A percentile compares a stretch with the other conserved stretches of the same genome.
Evolutionary conservation across 1,140 invertebrate species (phyloP).

Genomic region (Drosophila pandora): DNA sequence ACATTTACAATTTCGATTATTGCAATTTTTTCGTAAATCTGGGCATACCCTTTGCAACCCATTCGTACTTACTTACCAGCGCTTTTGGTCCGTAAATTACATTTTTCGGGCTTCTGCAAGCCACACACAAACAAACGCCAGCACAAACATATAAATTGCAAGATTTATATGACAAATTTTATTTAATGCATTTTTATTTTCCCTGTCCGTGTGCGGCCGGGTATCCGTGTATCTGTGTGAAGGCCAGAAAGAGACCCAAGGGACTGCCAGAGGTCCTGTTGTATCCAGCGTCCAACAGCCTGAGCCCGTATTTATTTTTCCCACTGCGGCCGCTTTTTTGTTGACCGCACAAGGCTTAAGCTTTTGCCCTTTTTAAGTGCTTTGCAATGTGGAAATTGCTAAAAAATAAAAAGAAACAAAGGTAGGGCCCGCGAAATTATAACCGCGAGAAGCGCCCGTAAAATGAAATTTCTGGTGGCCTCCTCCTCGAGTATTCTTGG

Average conservation of each 20-base stretch:
- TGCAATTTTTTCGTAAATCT: not conserved
- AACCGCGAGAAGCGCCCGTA: constrained; percentile 24
- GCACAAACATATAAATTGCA: constrained; percentile 75
- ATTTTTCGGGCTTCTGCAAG: constrained; percentile 66
- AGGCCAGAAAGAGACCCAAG: constrained; percentile 18
- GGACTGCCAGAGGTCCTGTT: constrained; percentile 35
- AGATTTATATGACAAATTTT: constrained; percentile 82
- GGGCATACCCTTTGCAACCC: constrained; percentile 8
- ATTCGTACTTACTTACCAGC: constrained; percentile 35
- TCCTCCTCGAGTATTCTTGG: not conserved
- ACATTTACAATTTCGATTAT: not conserved
- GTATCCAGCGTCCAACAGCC: constrained; percentile 33
- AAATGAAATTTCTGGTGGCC: constrained; percentile 23
- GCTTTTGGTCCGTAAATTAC: constrained; percentile 76
- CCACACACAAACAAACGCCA: constrained; percentile 27
- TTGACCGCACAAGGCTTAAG: constrained; percentile 47
- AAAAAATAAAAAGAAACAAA: constrained; percentile 29
- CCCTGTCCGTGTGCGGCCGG: constrained; percentile 3
- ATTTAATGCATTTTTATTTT: constrained; percentile 80
- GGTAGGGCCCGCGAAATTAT: constrained; percentile 30
- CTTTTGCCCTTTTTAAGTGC: constrained; percentile 48
- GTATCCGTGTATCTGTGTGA: constrained; percentile 6
- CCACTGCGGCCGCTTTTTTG: constrained; percentile 48
- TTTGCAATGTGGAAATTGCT: constrained; percentile 45
- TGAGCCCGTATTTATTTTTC: constrained; percentile 51